Percentiles rank a stretch among this genome's conserved stretches.
These are phyloP conservation scores for Norana najaformis DNA, from an alignment of 2,888 invertebrate species.

Conservation along the genomic window DNA sequence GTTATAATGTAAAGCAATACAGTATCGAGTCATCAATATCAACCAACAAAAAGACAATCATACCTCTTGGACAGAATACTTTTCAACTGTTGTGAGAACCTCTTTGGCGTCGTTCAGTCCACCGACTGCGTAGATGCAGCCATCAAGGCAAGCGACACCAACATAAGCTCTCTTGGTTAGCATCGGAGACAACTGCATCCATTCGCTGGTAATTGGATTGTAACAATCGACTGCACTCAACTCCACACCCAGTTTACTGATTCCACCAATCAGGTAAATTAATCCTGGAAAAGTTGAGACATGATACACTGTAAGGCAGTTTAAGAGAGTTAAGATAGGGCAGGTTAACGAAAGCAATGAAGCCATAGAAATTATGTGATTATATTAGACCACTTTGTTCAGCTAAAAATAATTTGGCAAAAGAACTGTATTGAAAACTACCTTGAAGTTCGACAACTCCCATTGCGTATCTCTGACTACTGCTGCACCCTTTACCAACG, in stretches of 20 bases:
- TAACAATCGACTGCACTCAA: conserved; percentile 54
- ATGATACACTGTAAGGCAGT: neutral
- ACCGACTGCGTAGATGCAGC: conserved; percentile 83
- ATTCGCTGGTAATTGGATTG: conserved; percentile 56
- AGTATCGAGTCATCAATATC: too few relatives aligned
- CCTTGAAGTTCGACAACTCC: conserved; percentile 83
- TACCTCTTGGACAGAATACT: conserved; percentile 78
- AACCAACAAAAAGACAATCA: neutral
- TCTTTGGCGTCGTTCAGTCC: conserved; percentile 80
- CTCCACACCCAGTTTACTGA: conserved; percentile 54
- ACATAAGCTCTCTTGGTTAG: conserved; percentile 82
- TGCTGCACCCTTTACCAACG: conserved; percentile 73
- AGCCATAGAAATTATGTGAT: neutral
- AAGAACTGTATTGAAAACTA: conserved; percentile 52
- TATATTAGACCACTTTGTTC: neutral
- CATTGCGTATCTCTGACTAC: conserved; percentile 84
- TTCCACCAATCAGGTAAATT: conserved; percentile 89
- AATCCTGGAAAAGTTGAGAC: conserved; percentile 67
- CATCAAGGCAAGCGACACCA: conserved; percentile 79
- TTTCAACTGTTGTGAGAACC: conserved; percentile 80
- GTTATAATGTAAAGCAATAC: too few relatives aligned
- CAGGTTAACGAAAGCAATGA: neutral
- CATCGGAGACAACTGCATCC: conserved; percentile 69
- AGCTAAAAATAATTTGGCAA: neutral
- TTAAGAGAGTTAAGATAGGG: neutral